phyloP scores from a whole-genome alignment of 2,797 vertebrate species.

The Danio albolineatus region DNA sequence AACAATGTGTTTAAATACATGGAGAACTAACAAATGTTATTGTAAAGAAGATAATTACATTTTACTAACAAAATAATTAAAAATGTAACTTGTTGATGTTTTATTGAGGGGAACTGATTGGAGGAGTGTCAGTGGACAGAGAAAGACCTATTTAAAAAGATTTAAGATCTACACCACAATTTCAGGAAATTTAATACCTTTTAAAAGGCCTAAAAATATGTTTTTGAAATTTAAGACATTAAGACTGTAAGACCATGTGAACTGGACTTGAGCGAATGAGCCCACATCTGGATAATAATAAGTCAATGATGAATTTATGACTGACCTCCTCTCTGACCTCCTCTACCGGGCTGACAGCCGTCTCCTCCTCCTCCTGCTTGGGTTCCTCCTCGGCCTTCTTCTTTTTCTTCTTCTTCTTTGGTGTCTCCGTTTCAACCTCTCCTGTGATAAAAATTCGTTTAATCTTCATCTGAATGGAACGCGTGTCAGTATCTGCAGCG shows the following conservation, averaged over 20 bases:
- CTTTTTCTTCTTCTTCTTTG: constrained; percentile 85
- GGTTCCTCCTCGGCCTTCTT: constrained; percentile 66
- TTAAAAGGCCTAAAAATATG: too few species aligned
- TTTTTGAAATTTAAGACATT: too few species aligned
- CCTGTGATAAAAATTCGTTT: constrained; percentile 15
- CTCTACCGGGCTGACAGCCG: constrained; percentile 34
- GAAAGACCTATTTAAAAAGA: too few species aligned
- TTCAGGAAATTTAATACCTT: too few species aligned
- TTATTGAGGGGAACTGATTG: too few species aligned
- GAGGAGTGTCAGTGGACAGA: too few species aligned
- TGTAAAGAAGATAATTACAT: too few species aligned
- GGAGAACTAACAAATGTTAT: too few species aligned
- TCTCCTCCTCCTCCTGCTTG: constrained; percentile 60
- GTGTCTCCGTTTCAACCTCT: constrained; percentile 67
- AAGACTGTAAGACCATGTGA: background rate
- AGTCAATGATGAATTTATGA: constrained; percentile 3
- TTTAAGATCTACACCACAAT: too few species aligned
- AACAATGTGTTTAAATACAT: too few species aligned
- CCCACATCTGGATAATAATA: background rate
- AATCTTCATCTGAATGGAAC: background rate
- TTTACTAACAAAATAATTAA: too few species aligned
- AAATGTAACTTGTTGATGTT: too few species aligned
- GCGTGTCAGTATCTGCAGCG: background rate
- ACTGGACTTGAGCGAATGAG: background rate
- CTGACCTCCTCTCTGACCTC: constrained; percentile 51